Conservation (phyloP, 2,797 vertebrate genomes). For the Micromesistius poutassou region DNA sequence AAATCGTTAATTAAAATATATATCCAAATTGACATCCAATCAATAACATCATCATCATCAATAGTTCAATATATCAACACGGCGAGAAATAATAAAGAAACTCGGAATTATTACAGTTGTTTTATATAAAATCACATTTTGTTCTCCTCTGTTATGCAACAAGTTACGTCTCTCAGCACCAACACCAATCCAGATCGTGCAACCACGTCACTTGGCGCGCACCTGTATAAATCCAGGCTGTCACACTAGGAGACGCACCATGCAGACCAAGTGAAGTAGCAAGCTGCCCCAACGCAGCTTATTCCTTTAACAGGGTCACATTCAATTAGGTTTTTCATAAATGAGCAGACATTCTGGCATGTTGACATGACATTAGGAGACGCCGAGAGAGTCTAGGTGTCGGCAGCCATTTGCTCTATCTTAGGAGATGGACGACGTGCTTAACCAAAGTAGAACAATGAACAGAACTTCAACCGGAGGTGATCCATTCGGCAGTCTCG, state of each 20-base stretch:
- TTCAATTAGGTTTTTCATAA: background rate
- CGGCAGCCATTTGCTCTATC: conserved; percentile 14
- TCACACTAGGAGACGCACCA: conserved; percentile 24
- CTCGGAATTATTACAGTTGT: background rate
- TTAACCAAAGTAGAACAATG: conserved; percentile 57
- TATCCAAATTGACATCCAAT: background rate
- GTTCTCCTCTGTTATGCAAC: background rate
- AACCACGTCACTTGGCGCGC: conserved; percentile 33
- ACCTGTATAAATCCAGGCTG: conserved; percentile 62
- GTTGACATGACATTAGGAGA: conserved; percentile 31
- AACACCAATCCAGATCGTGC: conserved; percentile 56
- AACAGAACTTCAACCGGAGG: conserved; percentile 47
- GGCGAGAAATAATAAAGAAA: too few species aligned
- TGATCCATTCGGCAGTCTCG: conserved; percentile 50
- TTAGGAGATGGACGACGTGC: conserved; percentile 59
- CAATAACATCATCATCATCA: too few species aligned
- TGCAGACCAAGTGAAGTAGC: background rate
- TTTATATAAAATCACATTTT: background rate
- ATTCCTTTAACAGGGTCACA: background rate
- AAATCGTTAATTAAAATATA: background rate
- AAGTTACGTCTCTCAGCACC: background rate
- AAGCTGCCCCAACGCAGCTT: background rate
- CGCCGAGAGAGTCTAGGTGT: conserved; percentile 9
- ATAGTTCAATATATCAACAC: background rate
- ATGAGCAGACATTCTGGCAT: background rate